Base-by-base conservation (phyloP, 2,797 vertebrate genomes). In the Schizopygopsis pylzovi region DNA sequence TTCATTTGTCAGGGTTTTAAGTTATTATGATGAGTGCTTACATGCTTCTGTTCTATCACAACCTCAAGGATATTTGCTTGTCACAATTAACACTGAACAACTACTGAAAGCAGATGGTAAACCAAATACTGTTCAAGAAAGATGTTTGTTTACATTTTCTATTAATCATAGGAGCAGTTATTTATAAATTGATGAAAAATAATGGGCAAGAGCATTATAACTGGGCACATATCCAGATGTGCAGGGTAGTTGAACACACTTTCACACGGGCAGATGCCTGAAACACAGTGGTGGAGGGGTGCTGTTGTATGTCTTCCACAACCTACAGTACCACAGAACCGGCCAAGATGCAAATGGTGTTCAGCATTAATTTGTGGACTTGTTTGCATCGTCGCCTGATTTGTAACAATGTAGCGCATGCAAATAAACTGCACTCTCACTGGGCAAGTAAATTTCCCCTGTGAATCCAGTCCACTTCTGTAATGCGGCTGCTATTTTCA, bases 101-200 rank as follows among this genome's bases (percentile, higher is more conserved):
- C 43, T 61, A 61, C 54, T 43, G 12, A 43, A 79, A 61, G 13
- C 54, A 79, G 76, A 78, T 78, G 76, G 54, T 41, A 43, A 43
- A 61, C 4, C 41, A 39, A 79, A 79, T 43, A 61, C 16, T 59
- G 37, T 41, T 59, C 52, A 78, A 15, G 20, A 43, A 78, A 61
- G 54, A 61, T 43, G 54, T 43, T 28, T 61, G 54, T 79, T 79
- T 79, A 79, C 22, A 28, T 41, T 61, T 61, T 25, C 76, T 61
- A 79, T 79, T 61, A 39, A 61, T 79, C 37, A 43, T 18, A 41
- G 54, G 22, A 79, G 22, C 54, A 79, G 54, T 43, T 25, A 25
- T 79, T 79, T 16, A 18, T 79, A 43, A 78, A 79, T 45, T 43
- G 13, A 61, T 25, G 76, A 79, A 28, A 54, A 18, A 79, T 43